Evolutionary conservation across 2,888 invertebrate genomes (phyloP), one percentile per base, ranked within the genome.

Genomic region (Mythimna pallens): DNA sequence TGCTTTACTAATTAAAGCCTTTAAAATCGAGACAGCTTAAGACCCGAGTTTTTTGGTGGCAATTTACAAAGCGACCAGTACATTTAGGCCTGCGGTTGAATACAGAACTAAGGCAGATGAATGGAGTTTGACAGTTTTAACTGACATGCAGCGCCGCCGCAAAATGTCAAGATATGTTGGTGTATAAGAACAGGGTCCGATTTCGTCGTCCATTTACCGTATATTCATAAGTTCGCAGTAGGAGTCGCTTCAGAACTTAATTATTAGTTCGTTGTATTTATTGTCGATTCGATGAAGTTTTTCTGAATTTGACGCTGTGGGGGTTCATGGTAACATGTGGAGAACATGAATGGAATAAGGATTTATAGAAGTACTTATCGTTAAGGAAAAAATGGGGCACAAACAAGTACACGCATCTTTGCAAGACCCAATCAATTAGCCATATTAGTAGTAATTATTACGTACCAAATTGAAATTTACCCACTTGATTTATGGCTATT

Each of bases 171-270:
- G 58, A 55, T 55, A 63, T 6, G 3, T 12, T 64, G 58, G 78
- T 30, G 8, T 22, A 3, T 47, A 55, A n/a, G 12, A 17, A 67
- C 50, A n/a, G 17, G 47, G 14, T 52, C 55, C 75, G 76, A 78
- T 86, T 85, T 80, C 82, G 69, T 74, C 66, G 76, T 76, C 69
- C 64, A 72, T 85, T 87, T 76, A 79, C 81, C 65, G 77, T 84
- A 87, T 89, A 89, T 89, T 88, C 86, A 89, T 86, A 81, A 86
- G 86, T 89, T 89, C 87, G 65, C 65, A 63, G 87, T 88, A 89
- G 79, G 74, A 73, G 76, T 73, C 47, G 61, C 63, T 81, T 81
- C 86, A 82, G 77, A 77, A 83, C 83, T 90, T 87, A 86, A 90
- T 88, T 86, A 83, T 79, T 85, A 80, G 77, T 86, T 86, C 82